phyloP scores from a whole-genome alignment of 23 tunicate species.

The Ascidia mentula region DNA sequence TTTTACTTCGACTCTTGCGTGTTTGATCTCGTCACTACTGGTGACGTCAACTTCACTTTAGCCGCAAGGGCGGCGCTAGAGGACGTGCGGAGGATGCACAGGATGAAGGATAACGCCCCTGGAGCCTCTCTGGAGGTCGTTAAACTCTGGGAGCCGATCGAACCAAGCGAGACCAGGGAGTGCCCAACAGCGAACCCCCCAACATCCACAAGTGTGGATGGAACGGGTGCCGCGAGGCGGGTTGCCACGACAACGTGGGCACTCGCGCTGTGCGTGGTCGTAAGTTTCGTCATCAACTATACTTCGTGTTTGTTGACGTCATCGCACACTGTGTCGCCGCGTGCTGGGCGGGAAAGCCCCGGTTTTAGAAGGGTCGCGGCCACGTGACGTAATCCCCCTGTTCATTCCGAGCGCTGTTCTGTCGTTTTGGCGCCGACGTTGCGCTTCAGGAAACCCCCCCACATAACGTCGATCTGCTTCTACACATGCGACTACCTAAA shows the following conservation, averaged over 20 bases:
- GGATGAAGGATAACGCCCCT: conserved; percentile 43
- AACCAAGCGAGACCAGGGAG: conserved; percentile 5
- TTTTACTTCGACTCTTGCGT: conserved; percentile 96
- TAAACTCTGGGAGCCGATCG: conserved; percentile 50
- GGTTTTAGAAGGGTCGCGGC: not conserved
- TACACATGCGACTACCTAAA: not conserved
- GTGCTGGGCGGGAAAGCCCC: not conserved
- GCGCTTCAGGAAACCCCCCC: not conserved
- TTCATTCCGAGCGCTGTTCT: not conserved
- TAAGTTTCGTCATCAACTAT: not conserved
- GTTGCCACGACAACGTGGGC: not conserved
- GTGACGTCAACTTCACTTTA: conserved; percentile 61
- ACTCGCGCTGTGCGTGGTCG: not conserved
- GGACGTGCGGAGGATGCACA: conserved; percentile 71
- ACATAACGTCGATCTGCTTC: not conserved
- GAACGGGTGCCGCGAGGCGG: not conserved
- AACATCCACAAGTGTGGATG: not conserved
- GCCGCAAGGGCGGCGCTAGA: conserved; percentile 74
- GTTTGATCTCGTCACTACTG: conserved; percentile 82
- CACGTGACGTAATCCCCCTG: too few species aligned
- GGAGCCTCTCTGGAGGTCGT: conserved; percentile 62
- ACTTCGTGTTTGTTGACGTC: not conserved
- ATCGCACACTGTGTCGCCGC: not conserved
- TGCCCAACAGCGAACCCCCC: conserved; percentile 1
- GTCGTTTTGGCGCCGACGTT: not conserved